These are phyloP conservation scores for Stigmatopora nigra DNA, from an alignment of 2,113 vertebrate genomes.

Conservation along the genomic window DNA sequence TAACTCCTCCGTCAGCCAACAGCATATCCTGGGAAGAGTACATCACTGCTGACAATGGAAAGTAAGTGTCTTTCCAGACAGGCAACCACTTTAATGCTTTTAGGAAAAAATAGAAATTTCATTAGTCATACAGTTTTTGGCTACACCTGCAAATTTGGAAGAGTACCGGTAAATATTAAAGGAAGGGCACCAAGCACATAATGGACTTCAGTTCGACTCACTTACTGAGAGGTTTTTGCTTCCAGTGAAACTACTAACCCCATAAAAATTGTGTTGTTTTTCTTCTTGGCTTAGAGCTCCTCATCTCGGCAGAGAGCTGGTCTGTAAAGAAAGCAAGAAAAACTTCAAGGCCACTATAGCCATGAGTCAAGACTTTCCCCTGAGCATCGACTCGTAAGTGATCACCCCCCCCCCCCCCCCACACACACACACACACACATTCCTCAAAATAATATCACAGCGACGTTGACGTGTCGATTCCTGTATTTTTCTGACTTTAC, in stretches of 20 bases:
- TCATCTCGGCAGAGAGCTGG: constrained; percentile 90
- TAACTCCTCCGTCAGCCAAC: constrained; percentile 84
- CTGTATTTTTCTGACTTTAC: too few relatives aligned
- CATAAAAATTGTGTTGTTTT: background rate
- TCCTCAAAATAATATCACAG: background rate
- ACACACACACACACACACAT: too few relatives aligned
- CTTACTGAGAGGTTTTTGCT: background rate
- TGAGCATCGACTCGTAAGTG: constrained; percentile 94
- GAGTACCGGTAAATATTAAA: background rate
- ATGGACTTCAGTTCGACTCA: background rate
- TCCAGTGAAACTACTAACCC: background rate
- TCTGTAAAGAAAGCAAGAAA: constrained; percentile 99
- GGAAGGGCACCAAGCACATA: background rate
- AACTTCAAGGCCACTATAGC: constrained; percentile 98
- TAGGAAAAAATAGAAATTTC: background rate
- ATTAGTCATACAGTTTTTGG: background rate
- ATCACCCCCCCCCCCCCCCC: too few relatives aligned
- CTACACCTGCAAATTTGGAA: background rate
- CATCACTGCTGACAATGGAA: constrained; percentile 91
- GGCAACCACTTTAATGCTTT: background rate
- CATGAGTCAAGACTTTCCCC: constrained; percentile 97
- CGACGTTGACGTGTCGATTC: too few relatives aligned
- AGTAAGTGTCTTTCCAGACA: constrained; percentile 63
- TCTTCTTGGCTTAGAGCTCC: constrained; percentile 74
- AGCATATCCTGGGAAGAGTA: constrained; percentile 98